A percentile compares a stretch with the other conserved stretches of the same genome.
phyloP scores from a whole-genome alignment of 2,888 invertebrate species.

The Escarpia spicata region DNA sequence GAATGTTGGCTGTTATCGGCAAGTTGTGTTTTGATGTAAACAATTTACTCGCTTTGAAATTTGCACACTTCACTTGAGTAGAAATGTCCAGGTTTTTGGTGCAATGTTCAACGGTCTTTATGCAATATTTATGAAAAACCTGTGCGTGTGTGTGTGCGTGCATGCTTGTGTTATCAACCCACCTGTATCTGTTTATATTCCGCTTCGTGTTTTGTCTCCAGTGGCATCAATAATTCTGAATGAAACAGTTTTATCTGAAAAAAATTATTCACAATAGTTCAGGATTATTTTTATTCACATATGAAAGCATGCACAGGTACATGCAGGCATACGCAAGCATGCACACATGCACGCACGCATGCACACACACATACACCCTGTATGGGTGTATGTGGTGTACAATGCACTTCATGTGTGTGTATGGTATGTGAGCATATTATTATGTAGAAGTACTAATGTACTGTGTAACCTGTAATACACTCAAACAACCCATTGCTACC shows the following conservation, averaged over 20 bases:
- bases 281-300: constrained; percentile 7
- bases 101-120: background rate
- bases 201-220: constrained; percentile 70
- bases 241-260: constrained; percentile 92
- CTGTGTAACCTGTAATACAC: background rate
- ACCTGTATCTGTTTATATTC: constrained; percentile 44
- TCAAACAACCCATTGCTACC: background rate
- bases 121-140: too few species aligned
- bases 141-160: background rate
- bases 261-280: constrained; percentile 43
- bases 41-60: too few species aligned
- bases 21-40: too few species aligned
- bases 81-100: too few species aligned
- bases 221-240: constrained; percentile 89
- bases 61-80: too few species aligned
- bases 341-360: too few species aligned
- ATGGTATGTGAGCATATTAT: too few species aligned
- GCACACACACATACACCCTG: too few species aligned
- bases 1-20: too few species aligned
- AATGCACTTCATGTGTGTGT: background rate
- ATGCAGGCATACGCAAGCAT: background rate
- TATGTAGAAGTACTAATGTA: background rate
- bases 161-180: constrained; percentile 18
- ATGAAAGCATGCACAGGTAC: background rate
- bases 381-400: background rate